A percentile compares a stretch with the other conserved stretches of the same genome.
These are phyloP conservation scores for Potamilus streckersoni DNA, from an alignment of 1,140 invertebrate species.

Conservation along the genomic window DNA sequence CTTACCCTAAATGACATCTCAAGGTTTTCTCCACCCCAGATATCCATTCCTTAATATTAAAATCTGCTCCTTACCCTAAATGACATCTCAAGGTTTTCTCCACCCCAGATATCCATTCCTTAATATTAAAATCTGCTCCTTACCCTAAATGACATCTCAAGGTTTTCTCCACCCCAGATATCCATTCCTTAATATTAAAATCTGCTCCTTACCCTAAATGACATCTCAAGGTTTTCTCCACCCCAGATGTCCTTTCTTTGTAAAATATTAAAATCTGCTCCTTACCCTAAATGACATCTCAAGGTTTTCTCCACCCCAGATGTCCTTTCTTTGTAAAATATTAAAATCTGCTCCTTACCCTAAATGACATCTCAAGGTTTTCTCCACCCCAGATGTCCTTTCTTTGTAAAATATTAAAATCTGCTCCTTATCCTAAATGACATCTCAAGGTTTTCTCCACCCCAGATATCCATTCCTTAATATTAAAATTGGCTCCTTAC, in stretches of 20 bases:
- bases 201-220: conserved; percentile 85
- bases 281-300: conserved; percentile 99
- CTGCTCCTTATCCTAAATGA: conserved; percentile 88
- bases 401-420: conserved; percentile 62
- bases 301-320: conserved; percentile 99
- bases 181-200: conserved; percentile 86
- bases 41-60: conserved; percentile 89
- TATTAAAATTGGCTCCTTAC: conserved; percentile 72
- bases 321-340: conserved; percentile 95
- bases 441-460: conserved; percentile 99
- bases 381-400: conserved; percentile 99
- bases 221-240: conserved; percentile 99
- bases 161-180: conserved; percentile 99
- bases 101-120: conserved; percentile 99
- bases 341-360: conserved; percentile 76
- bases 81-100: conserved; percentile 99
- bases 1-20: conserved; percentile 99
- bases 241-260: conserved; percentile 99
- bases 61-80: conserved; percentile 83
- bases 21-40: conserved; percentile 99
- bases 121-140: conserved; percentile 65
- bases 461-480: conserved; percentile 95
- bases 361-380: conserved; percentile 99
- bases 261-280: too few relatives aligned
- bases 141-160: conserved; percentile 99